Conservation (phyloP, 2,888 invertebrate species). For the Clostera curtula region DNA sequence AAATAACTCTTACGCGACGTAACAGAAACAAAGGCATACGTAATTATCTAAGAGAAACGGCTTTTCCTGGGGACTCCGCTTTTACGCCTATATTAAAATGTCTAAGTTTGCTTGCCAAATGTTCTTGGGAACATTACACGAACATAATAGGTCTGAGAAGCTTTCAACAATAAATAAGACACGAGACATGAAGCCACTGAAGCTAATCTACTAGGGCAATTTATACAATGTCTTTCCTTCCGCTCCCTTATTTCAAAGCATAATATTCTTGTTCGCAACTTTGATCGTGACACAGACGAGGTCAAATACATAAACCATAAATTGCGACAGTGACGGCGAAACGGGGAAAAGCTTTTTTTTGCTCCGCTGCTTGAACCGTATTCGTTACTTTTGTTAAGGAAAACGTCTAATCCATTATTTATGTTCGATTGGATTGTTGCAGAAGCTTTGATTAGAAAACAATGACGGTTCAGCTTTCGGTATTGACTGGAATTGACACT, state of each 20-base stretch:
- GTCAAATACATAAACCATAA: constrained; percentile 62
- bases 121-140: background rate
- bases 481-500: background rate
- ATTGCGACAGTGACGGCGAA: constrained; percentile 46
- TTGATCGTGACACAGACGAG: constrained; percentile 49
- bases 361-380: constrained; percentile 42
- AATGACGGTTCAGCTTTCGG: background rate
- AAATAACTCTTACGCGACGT: no score
- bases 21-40: no score
- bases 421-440: constrained; percentile 18
- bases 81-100: background rate
- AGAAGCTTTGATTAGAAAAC: constrained; percentile 3
- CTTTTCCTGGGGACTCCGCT: background rate
- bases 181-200: constrained; percentile 20
- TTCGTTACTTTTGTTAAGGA: constrained; percentile 47
- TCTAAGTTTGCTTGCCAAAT: background rate
- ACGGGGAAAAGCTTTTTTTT: constrained; percentile 41
- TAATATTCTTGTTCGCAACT: constrained; percentile 47
- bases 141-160: constrained; percentile 3
- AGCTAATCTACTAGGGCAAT: constrained; percentile 28
- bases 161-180: constrained; percentile 11
- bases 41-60: no score
- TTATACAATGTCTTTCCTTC: constrained; percentile 31
- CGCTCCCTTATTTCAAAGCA: constrained; percentile 29
- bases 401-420: constrained; percentile 32